Evolutionary conservation across 2,113 vertebrate genomes (phyloP).

Genomic region (Thunnus maccoyii): DNA sequence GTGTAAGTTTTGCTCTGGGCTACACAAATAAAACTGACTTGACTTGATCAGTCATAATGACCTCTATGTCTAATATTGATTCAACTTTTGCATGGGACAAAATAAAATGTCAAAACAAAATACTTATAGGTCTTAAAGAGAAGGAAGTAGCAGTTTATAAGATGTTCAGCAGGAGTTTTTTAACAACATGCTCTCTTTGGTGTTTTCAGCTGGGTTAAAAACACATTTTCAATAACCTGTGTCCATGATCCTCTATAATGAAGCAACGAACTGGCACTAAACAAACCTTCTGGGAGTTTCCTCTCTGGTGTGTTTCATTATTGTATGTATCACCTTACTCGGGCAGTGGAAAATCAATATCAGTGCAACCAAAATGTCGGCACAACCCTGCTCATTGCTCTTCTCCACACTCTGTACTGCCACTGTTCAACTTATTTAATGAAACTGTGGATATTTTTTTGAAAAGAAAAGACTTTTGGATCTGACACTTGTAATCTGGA

Average conservation of each 20-base stretch:
- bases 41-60: too few relatives aligned
- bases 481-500: conserved; percentile 2
- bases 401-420: conserved; percentile 8
- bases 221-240: not conserved
- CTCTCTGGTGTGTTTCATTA: conserved; percentile 59
- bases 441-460: conserved; percentile 46
- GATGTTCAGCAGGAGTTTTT: not conserved
- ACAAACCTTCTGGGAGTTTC: conserved; percentile 73
- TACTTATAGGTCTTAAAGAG: too few relatives aligned
- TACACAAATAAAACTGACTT: too few relatives aligned
- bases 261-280: conserved; percentile 27
- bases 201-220: conserved; percentile 4
- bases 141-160: not conserved
- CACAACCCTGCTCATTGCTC: conserved; percentile 15
- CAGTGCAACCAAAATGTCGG: conserved; percentile 66
- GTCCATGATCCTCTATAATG: conserved; percentile 12
- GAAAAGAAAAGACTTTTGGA: not conserved
- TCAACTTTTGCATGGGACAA: too few relatives aligned
- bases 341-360: conserved; percentile 83
- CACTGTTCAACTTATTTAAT: not conserved
- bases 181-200: not conserved
- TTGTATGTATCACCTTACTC: conserved; percentile 84
- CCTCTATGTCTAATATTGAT: too few relatives aligned
- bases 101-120: too few relatives aligned
- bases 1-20: too few relatives aligned